These are phyloP conservation scores for Aporrectodea caliginosa DNA, from an alignment of 1,140 invertebrate species.

Conservation along the genomic window DNA sequence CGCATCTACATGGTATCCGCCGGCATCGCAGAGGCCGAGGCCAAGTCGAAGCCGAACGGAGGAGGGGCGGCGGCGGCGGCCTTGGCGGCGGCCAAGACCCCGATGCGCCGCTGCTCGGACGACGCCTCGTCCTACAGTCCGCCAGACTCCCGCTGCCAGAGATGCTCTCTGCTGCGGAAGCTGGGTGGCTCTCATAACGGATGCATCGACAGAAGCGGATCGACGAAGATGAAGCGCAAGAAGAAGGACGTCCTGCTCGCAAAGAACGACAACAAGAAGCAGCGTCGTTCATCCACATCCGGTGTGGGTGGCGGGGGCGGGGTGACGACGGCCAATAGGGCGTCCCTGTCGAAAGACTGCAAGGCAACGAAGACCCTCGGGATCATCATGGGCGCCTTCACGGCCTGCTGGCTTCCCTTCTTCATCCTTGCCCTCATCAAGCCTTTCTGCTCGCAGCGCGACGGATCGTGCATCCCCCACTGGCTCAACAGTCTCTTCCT, in stretches of 20 bases:
- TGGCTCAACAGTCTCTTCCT: conserved; percentile 56
- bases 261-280: neutral
- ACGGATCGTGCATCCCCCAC: conserved; percentile 34
- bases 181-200: neutral
- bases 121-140: neutral
- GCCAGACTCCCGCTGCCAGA: neutral
- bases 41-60: conserved; percentile 29
- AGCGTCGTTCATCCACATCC: no score
- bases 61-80: neutral
- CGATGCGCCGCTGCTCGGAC: no score
- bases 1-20: conserved; percentile 71
- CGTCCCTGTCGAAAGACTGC: conserved; percentile 25
- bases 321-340: conserved; percentile 26
- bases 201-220: neutral
- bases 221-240: neutral
- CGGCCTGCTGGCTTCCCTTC: conserved; percentile 62
- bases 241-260: neutral
- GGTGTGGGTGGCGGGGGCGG: conserved; percentile 25
- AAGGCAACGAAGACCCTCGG: conserved; percentile 43
- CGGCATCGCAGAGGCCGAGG: conserved; percentile 55
- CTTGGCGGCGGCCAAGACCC: neutral
- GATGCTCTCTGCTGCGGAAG: neutral
- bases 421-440: conserved; percentile 61
- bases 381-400: conserved; percentile 62
- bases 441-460: conserved; percentile 47